Evolutionary conservation across 2,113 vertebrate species (phyloP).

Genomic region (Mesoclemmys tuberculata): DNA sequence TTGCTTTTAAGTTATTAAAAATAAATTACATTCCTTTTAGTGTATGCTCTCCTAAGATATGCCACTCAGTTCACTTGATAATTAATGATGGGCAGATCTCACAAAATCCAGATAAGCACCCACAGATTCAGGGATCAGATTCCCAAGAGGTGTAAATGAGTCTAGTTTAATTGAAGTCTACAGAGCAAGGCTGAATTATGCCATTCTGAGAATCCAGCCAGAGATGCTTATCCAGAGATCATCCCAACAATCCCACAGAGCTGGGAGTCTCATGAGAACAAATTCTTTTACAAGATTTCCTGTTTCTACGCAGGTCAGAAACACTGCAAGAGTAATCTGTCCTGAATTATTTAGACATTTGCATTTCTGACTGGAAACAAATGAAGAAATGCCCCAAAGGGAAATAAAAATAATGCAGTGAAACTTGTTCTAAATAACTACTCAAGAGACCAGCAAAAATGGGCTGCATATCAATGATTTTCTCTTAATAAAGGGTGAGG

Average conservation of each 20-base stretch:
- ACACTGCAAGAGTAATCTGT: background rate
- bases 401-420: background rate
- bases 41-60: background rate
- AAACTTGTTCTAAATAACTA: constrained; percentile 1
- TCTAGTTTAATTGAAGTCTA: background rate
- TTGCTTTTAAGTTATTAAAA: constrained; percentile 13
- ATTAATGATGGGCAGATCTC: background rate
- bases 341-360: background rate
- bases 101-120: background rate
- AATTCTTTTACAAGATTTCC: background rate
- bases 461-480: no score
- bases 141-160: background rate
- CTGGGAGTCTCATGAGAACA: background rate
- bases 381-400: background rate
- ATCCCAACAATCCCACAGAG: background rate
- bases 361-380: background rate
- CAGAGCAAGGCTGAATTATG: background rate
- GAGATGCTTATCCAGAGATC: background rate
- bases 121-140: background rate
- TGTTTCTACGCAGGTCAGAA: background rate
- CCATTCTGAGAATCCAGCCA: background rate
- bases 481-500: no score
- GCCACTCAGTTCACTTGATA: background rate
- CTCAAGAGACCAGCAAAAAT: background rate
- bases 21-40: background rate